phyloP scores from a whole-genome alignment of 2,797 vertebrate genomes.

The Neoniphon sammara region DNA sequence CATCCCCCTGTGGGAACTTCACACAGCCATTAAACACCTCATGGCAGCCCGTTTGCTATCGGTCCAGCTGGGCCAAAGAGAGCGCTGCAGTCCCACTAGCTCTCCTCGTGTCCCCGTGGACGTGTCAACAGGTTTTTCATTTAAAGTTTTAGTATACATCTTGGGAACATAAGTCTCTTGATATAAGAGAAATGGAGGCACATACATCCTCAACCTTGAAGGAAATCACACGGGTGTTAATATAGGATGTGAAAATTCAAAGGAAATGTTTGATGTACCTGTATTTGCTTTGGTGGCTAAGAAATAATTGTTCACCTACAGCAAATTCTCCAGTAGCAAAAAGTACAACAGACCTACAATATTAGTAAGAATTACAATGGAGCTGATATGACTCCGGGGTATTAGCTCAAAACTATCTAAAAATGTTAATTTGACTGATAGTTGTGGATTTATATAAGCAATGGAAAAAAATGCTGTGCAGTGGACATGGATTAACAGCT shows the following conservation, averaged over 20 bases:
- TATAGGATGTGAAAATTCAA: conserved; percentile 28
- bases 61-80: conserved; percentile 68
- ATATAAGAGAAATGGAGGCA: conserved; percentile 61
- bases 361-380: conserved; percentile 20
- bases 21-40: conserved; percentile 81
- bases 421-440: not conserved
- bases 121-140: conserved; percentile 79
- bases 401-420: conserved; percentile 43
- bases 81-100: conserved; percentile 54
- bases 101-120: conserved; percentile 54
- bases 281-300: not conserved
- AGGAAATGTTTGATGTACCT: conserved; percentile 17
- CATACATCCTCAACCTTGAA: conserved; percentile 23
- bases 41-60: conserved; percentile 72
- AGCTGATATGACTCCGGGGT: conserved; percentile 25
- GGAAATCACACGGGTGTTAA: conserved; percentile 53
- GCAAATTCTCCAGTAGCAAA: conserved; percentile 5
- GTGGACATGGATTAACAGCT: conserved; percentile 14
- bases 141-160: conserved; percentile 73
- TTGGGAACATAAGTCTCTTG: conserved; percentile 63
- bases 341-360: conserved; percentile 1
- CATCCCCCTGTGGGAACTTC: conserved; percentile 72
- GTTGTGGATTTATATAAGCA: too few relatives aligned
- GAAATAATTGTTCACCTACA: conserved; percentile 2
- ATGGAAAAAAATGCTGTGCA: too few relatives aligned